Evolutionary conservation across 2,113 vertebrate species (phyloP).

Genomic region (Triplophysa siluroides): DNA sequence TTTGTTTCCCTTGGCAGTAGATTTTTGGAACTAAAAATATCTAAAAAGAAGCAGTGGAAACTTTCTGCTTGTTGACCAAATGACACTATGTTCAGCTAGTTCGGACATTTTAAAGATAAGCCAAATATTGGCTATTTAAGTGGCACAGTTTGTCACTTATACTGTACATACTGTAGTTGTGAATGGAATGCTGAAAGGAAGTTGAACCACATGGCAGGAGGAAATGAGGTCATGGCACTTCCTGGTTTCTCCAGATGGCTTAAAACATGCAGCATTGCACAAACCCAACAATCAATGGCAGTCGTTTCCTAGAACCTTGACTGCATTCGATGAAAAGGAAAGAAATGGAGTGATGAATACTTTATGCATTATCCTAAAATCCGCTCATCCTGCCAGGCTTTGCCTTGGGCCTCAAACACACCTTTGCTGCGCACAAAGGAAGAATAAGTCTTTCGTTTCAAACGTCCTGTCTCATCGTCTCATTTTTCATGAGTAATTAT

Average conservation of each 20-base stretch:
- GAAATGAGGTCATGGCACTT: slow-evolving; percentile 56
- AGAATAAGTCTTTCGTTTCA: slow-evolving; percentile 1
- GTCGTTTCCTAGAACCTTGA: slow-evolving; percentile 71
- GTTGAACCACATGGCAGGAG: slow-evolving; percentile 46
- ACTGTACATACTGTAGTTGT: background rate
- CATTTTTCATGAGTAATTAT: slow-evolving; percentile 15
- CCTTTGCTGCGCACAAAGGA: background rate
- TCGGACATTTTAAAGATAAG: too few relatives aligned
- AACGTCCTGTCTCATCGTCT: slow-evolving; percentile 29
- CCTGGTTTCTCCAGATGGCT: slow-evolving; percentile 66
- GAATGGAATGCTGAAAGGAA: background rate
- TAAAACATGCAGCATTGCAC: slow-evolving; percentile 1
- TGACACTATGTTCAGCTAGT: too few relatives aligned
- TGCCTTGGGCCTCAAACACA: slow-evolving; percentile 10
- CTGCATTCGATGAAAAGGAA: slow-evolving; percentile 55
- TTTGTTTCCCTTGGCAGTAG: too few relatives aligned
- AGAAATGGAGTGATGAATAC: slow-evolving; percentile 56
- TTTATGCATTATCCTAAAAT: slow-evolving; percentile 48
- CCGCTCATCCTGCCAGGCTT: slow-evolving; percentile 1
- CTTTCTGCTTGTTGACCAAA: too few relatives aligned
- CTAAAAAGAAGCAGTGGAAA: too few relatives aligned
- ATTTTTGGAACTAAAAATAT: too few relatives aligned
- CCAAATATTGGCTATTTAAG: too few relatives aligned
- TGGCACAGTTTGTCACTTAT: background rate
- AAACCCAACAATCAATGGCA: slow-evolving; percentile 28